Evolutionary conservation across 2,888 invertebrate species (phyloP).

Genomic region (Philaethria dido): DNA sequence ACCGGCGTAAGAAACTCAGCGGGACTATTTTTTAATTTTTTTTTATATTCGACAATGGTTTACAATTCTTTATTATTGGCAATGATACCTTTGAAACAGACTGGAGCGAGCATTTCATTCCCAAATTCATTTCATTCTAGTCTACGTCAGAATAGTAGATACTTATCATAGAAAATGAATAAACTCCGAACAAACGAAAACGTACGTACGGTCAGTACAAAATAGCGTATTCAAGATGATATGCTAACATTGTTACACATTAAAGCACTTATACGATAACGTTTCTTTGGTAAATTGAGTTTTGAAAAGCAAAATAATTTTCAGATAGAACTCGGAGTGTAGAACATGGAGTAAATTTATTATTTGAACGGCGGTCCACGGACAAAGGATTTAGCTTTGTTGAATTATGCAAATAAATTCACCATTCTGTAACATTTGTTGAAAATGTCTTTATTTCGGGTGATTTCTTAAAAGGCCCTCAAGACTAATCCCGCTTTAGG

Average conservation of each 20-base stretch:
- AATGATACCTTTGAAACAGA: too few species aligned
- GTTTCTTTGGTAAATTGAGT: conserved; percentile 45
- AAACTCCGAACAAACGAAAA: neutral
- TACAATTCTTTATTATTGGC: too few species aligned
- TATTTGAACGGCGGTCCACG: conserved; percentile 75
- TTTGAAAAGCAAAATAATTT: conserved; percentile 76
- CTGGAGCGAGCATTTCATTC: too few species aligned
- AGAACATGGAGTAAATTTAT: conserved; percentile 80
- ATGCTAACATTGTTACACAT: conserved; percentile 5
- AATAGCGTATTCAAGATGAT: conserved; percentile 1
- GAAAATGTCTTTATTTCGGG: conserved; percentile 80
- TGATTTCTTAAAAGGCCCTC: conserved; percentile 77
- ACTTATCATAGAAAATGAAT: too few species aligned
- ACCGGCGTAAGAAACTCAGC: too few species aligned
- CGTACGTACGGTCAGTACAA: neutral
- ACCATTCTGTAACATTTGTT: conserved; percentile 83
- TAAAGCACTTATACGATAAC: conserved; percentile 23
- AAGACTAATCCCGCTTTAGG: conserved; percentile 72
- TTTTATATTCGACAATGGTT: too few species aligned
- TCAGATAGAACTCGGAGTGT: conserved; percentile 74
- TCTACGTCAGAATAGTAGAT: too few species aligned
- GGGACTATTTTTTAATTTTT: too few species aligned
- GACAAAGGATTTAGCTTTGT: conserved; percentile 81
- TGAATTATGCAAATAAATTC: conserved; percentile 84
- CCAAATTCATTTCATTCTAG: too few species aligned